Percentiles rank a stretch among this genome's conserved stretches.
These are phyloP conservation scores for Steinernema scapterisci DNA, from an alignment of 2,888 invertebrate species.

Conservation along the genomic window DNA sequence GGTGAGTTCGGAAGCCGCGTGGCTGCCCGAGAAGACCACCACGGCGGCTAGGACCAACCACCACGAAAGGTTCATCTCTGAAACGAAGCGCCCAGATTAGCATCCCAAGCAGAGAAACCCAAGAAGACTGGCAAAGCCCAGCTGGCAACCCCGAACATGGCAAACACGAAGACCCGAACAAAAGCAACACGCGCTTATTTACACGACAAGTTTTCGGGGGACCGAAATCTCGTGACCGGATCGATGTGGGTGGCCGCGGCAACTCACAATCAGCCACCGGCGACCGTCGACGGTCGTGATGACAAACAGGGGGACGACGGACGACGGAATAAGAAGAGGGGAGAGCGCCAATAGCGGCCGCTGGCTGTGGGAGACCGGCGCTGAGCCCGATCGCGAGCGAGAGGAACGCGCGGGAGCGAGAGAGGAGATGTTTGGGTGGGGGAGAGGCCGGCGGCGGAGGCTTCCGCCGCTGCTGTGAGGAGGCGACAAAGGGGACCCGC, in stretches of 20 bases:
- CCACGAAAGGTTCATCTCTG: slow-evolving; percentile 1
- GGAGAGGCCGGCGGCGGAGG: too few species aligned
- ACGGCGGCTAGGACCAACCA: not conserved
- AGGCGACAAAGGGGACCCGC: too few species aligned
- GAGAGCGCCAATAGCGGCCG: too few species aligned
- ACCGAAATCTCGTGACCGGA: not conserved
- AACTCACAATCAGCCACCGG: not conserved
- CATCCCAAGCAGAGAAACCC: not conserved
- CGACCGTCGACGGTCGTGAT: too few species aligned
- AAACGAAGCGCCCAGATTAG: not conserved
- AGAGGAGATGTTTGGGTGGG: too few species aligned
- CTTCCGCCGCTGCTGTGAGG: too few species aligned
- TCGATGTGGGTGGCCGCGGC: not conserved
- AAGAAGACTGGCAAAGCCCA: not conserved
- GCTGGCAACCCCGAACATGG: not conserved
- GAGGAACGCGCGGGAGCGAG: too few species aligned
- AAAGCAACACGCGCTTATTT: not conserved
- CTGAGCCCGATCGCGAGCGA: too few species aligned
- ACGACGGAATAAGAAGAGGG: too few species aligned
- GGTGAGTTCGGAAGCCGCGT: not conserved
- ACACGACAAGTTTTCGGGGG: not conserved
- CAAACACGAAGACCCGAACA: not conserved
- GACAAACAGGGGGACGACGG: too few species aligned
- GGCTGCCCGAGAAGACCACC: not conserved
- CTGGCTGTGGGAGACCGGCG: too few species aligned